Base-by-base conservation (phyloP, 2,888 invertebrate genomes). In the Metacarcinus magister region DNA sequence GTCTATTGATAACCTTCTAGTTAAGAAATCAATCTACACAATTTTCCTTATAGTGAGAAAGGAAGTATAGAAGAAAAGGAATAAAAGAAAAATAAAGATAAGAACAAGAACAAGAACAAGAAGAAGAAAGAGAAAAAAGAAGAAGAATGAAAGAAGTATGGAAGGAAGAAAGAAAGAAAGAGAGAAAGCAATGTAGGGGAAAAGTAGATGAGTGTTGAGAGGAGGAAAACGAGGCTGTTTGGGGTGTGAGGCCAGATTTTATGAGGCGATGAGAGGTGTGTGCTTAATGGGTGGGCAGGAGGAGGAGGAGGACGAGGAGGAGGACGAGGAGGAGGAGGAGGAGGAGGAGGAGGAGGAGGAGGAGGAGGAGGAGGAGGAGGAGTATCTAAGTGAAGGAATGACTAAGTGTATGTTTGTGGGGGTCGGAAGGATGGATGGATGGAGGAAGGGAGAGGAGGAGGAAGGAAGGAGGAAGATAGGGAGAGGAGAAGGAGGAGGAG, bases 221-320 rank as follows among this genome's bases (percentile, higher is more conserved):
- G 67, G 67, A 67, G 67, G 67, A 67, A 67, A n/a, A n/a, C 0
- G 16, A 67, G 67, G n/a, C 5, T 1, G 67, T 23, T 67, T 67
- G 16, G 67, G 67, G 67, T 67, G 67, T 23, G n/a, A 67, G 67
- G 67, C 23, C n/a, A 67, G 67, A 67, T 67, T 67, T 67, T 67
- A 67, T 67, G 67, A 67, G 67, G 67, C 67, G 67, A n/a, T 67
- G 67, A 67, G 67, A n/a, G 67, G 67, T 67, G n/a, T 67, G 23
- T 67, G 67, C 67, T 19, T 67, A 67, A 67, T 67, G 67, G 67
- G 1, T 0, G 67, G n/a, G 67, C 23, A 67, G 67, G 67, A 67
- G 67, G 67, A 67, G 67, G 67, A 67, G 67, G 67, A 67, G 67
- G 67, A 67, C 23, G 67, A 67, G 67, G 67, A 67, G n/a, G 67